A percentile compares a stretch with the other conserved stretches of the same genome.
phyloP scores from a whole-genome alignment of 2,888 invertebrate genomes.

The Linnaemya vulpina region DNA sequence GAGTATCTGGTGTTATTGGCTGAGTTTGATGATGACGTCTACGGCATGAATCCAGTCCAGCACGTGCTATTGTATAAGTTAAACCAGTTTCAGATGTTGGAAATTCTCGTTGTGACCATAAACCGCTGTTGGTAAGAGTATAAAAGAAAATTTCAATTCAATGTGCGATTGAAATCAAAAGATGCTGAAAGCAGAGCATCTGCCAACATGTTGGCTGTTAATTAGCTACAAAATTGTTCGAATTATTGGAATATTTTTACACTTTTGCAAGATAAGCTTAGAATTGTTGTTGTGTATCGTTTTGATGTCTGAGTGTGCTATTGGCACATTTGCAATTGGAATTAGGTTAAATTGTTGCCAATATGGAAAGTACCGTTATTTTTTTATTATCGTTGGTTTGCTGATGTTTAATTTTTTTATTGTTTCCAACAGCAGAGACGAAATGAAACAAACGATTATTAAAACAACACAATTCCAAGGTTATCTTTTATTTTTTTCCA shows the following conservation, averaged over 20 bases:
- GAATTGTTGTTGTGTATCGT: slow-evolving; percentile 30
- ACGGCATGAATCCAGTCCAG: slow-evolving; percentile 77
- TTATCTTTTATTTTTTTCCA: slow-evolving; percentile 40
- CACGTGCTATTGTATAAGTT: slow-evolving; percentile 80
- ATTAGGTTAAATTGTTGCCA: slow-evolving; percentile 46
- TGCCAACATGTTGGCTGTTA: slow-evolving; percentile 51
- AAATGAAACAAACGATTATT: slow-evolving; percentile 36
- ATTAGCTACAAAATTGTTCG: slow-evolving; percentile 61
- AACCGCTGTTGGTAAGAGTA: slow-evolving; percentile 71
- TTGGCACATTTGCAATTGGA: background rate
- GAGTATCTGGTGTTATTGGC: slow-evolving; percentile 73
- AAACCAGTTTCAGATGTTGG: slow-evolving; percentile 82
- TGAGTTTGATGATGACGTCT: slow-evolving; percentile 76
- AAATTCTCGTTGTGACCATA: slow-evolving; percentile 82
- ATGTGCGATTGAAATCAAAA: background rate
- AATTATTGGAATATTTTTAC: slow-evolving; percentile 68
- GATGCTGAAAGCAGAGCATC: slow-evolving; percentile 3
- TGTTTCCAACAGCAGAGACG: background rate
- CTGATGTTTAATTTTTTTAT: background rate
- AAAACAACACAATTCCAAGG: slow-evolving; percentile 54
- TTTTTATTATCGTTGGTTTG: slow-evolving; percentile 53
- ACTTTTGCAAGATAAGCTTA: slow-evolving; percentile 42
- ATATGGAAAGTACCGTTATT: slow-evolving; percentile 68
- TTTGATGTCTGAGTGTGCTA: slow-evolving; percentile 4
- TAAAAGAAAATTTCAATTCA: slow-evolving; percentile 47